A percentile compares a stretch with the other conserved stretches of the same genome.
These are phyloP conservation scores for Acanthoscelides obtectus DNA, from an alignment of 2,888 invertebrate species.

Conservation along the genomic window DNA sequence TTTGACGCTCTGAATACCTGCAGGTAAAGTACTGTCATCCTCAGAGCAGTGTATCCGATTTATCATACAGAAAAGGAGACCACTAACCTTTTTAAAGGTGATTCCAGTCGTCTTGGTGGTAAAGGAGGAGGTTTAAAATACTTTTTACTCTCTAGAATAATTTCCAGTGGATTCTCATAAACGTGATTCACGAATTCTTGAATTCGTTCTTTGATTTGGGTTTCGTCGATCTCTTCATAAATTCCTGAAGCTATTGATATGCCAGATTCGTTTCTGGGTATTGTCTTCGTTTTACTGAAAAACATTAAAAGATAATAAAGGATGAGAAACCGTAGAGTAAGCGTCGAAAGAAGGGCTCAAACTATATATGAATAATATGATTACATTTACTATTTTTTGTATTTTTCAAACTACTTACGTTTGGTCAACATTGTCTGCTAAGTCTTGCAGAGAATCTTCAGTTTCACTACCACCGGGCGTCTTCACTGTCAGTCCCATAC, in stretches of 20 bases:
- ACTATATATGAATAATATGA: too few species aligned
- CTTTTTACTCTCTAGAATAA: conserved; percentile 36
- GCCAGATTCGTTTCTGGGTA: conserved; percentile 53
- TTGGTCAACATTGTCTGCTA: conserved; percentile 20
- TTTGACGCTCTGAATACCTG: too few species aligned
- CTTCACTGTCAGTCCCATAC: conserved; percentile 39
- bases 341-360: too few species aligned
- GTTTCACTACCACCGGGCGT: conserved; percentile 48
- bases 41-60: too few species aligned
- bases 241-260: conserved; percentile 59
- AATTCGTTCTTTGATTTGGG: conserved; percentile 11
- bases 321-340: not conserved
- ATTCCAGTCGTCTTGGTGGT: conserved; percentile 45
- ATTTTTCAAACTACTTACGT: conserved; percentile 3
- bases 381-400: too few species aligned
- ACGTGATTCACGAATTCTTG: conserved; percentile 30
- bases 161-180: conserved; percentile 46
- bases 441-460: conserved; percentile 41
- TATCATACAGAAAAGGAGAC: too few species aligned
- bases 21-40: too few species aligned
- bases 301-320: not conserved
- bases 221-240: conserved; percentile 64
- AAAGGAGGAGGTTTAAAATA: conserved; percentile 45
- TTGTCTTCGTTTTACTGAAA: conserved; percentile 6
- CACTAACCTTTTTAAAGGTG: conserved; percentile 27